phyloP scores from a whole-genome alignment of 2,797 vertebrate species.

The Pseudocheirus occidentalis region DNA sequence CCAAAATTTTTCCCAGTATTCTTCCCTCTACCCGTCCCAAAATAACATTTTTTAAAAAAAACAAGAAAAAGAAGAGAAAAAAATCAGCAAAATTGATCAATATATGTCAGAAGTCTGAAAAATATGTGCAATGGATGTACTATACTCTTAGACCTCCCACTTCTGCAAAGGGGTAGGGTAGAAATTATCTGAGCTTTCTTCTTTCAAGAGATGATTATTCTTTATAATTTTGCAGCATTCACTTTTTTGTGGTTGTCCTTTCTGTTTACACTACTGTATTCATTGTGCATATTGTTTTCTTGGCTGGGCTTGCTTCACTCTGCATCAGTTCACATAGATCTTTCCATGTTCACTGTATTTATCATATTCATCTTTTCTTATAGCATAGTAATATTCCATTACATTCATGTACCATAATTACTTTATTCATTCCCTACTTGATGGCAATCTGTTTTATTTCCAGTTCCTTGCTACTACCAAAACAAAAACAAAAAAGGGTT shows the following conservation, averaged over 20 bases:
- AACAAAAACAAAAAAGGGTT: background rate
- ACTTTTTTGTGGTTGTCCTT: background rate
- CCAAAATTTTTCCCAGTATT: background rate
- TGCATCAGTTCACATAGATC: background rate
- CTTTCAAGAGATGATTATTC: background rate
- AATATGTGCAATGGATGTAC: background rate
- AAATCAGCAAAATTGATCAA: background rate
- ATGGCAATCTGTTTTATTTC: background rate
- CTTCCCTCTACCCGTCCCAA: background rate
- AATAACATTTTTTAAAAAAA: background rate
- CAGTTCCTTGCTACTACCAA: background rate
- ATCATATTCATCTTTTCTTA: background rate
- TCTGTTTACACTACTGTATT: background rate
- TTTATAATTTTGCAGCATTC: background rate
- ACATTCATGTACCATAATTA: background rate
- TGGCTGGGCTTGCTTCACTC: background rate
- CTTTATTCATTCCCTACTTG: background rate
- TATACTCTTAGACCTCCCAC: background rate
- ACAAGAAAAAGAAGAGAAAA: background rate
- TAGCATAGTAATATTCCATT: background rate
- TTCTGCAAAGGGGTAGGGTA: too few species aligned
- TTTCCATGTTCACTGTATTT: background rate
- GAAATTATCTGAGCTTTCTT: background rate
- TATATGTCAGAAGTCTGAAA: background rate
- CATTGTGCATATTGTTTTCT: background rate